These are phyloP conservation scores for Drosophila aff. DNA, from an alignment of 1,140 invertebrate species.

Conservation along the genomic window DNA sequence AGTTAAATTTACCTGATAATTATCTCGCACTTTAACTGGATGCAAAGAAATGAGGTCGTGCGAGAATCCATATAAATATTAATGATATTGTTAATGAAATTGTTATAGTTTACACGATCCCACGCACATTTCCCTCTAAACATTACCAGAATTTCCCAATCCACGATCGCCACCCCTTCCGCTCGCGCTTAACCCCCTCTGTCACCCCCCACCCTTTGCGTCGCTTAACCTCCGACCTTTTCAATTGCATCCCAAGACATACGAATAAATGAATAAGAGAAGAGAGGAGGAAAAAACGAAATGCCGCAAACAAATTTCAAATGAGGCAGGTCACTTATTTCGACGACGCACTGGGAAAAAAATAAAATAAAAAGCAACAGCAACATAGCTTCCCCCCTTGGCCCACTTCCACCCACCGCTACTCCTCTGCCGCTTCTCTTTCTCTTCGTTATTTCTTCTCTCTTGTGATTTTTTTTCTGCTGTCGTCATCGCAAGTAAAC, in stretches of 20 bases:
- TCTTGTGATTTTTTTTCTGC: constrained; percentile 15
- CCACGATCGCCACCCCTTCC: constrained; percentile 1
- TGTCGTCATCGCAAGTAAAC: constrained; percentile 59
- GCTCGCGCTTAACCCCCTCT: constrained; percentile 7
- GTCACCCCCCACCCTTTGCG: neutral
- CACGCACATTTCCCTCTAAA: constrained; percentile 20
- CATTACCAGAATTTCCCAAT: constrained; percentile 6
- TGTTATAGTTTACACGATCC: neutral
- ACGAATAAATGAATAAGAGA: neutral
- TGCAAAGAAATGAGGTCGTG: neutral
- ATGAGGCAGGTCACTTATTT: constrained; percentile 81
- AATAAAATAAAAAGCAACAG: constrained; percentile 26
- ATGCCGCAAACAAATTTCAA: constrained; percentile 75
- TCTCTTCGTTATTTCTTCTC: constrained; percentile 18
- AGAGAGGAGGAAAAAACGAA: constrained; percentile 10
- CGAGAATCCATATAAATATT: neutral
- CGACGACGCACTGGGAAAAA: constrained; percentile 36
- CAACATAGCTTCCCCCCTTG: constrained; percentile 15
- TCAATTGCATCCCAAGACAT: constrained; percentile 44
- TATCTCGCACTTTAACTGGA: neutral
- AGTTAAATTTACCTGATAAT: neutral
- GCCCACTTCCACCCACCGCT: constrained; percentile 15
- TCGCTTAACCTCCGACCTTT: constrained; percentile 29
- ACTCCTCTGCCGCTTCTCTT: neutral
- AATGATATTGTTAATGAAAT: no score